Evolutionary conservation across 1,140 invertebrate species (phyloP).

Genomic region (Wasmannia auropunctata): DNA sequence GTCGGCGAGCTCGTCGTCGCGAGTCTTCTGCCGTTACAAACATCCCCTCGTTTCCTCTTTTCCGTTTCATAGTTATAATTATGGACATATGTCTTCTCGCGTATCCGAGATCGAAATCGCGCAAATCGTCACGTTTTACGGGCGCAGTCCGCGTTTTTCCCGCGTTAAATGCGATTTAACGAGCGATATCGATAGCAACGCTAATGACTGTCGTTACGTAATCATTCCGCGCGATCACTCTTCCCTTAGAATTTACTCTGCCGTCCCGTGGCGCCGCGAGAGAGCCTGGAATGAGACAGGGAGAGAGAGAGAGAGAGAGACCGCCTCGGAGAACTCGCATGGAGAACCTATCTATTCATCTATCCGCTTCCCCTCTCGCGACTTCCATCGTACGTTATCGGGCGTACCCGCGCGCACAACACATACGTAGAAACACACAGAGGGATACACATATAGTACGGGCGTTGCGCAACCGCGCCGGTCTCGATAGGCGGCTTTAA

Average conservation of each 20-base stretch:
- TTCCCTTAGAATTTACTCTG: slow-evolving; percentile 13
- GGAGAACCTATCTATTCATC: slow-evolving; percentile 44
- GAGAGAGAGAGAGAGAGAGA: too few species aligned
- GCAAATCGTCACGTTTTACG: not conserved
- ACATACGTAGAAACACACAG: slow-evolving; percentile 9
- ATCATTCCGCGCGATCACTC: not conserved
- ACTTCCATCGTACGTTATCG: slow-evolving; percentile 66
- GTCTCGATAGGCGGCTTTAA: slow-evolving; percentile 76
- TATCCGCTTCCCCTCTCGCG: slow-evolving; percentile 45
- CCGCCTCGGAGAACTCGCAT: not conserved
- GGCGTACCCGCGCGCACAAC: not conserved
- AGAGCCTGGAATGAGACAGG: too few species aligned
- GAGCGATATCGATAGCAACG: not conserved
- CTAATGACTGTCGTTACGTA: not conserved
- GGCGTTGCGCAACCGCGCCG: slow-evolving; percentile 79
- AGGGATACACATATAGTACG: not conserved
- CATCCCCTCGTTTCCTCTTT: not conserved
- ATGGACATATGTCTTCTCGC: not conserved
- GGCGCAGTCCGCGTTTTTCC: not conserved
- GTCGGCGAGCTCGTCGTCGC: not conserved
- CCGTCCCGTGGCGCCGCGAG: not conserved
- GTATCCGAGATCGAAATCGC: not conserved
- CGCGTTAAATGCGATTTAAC: not conserved
- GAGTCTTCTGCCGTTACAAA: not conserved
- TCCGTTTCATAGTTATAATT: not conserved